These are phyloP conservation scores for Zaprionus davidi DNA, from an alignment of 1,140 invertebrate species.

Conservation along the genomic window DNA sequence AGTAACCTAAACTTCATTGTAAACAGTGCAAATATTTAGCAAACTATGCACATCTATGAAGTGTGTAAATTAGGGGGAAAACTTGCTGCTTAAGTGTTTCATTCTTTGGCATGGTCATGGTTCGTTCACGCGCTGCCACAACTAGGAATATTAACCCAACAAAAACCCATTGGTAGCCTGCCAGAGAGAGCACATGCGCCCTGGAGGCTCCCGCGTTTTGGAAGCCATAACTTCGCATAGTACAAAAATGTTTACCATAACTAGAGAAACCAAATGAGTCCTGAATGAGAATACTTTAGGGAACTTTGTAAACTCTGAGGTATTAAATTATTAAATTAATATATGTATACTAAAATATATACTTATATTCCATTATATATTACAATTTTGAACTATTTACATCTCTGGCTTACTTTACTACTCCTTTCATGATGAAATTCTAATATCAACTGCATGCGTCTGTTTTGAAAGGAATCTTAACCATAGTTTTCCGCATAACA, in stretches of 20 bases:
- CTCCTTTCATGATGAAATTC: neutral
- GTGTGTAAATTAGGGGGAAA: constrained; percentile 7
- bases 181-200: constrained; percentile 11
- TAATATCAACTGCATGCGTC: neutral
- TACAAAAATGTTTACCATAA: neutral
- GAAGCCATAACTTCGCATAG: neutral
- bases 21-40: neutral
- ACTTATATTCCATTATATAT: too few species aligned
- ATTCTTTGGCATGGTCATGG: constrained; percentile 83
- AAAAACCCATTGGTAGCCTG: neutral
- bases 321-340: too few species aligned
- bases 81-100: constrained; percentile 61
- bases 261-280: neutral
- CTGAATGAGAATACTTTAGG: neutral
- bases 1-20: neutral
- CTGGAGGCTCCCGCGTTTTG: neutral
- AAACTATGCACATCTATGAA: constrained; percentile 8
- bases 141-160: constrained; percentile 13
- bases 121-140: constrained; percentile 47
- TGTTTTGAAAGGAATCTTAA: neutral
- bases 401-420: too few species aligned
- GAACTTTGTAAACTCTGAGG: too few species aligned
- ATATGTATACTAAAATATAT: too few species aligned
- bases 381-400: too few species aligned
- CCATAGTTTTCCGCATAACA: neutral